Base-by-base conservation (phyloP, 2,113 vertebrate genomes). In the Nerophis lumbriciformis region DNA sequence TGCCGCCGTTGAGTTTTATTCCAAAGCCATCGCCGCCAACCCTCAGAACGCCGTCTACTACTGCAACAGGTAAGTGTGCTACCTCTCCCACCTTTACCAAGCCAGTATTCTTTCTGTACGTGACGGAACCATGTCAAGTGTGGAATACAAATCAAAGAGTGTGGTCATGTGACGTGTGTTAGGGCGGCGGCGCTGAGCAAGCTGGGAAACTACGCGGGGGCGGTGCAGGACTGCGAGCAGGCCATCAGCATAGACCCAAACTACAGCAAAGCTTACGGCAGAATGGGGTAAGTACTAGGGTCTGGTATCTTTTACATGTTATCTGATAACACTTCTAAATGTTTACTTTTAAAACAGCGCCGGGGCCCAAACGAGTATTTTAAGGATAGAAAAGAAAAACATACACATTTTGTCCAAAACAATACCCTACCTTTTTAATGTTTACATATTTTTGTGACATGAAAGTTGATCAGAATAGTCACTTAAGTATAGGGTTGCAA, bases 211-310 rank as follows among this genome's bases (percentile, higher is more conserved):
- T 99, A 99, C 0, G 88, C 93, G 0, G 97, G 94, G 2, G 96
- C 97, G 0, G 96, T 98, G 45, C 86, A 93, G 65, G 97, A 98
- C 89, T 99, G 97, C 8, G 96, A 99, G 64, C 85, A 83, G 3
- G 97, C 97, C 56, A 98, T 99, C 57, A 73, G 88, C 76, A 97
- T 99, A 5, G 96, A 99, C 75, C 94, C 95, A 0, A 86, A 71
- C 87, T 99, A 99, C 89, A 98, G 97, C 88, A 99, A 99, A 86
- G 97, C 97, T 13, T 98, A 98, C 0, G 97, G 97, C 63, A 88
- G 97, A 53, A 99, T 98, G 97, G 97, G 97, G 97, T 98, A 72
- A 69, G 88, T 45, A 38, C 0, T 3, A 3, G 2, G 7, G 8
- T 9, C 49, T 28, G 28, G 28, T 28, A 28, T 28, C 3, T 28